Evolutionary conservation across 2,888 invertebrate species (phyloP), one percentile per base, ranked within the genome.

Genomic region (Eucera pruinosa): DNA sequence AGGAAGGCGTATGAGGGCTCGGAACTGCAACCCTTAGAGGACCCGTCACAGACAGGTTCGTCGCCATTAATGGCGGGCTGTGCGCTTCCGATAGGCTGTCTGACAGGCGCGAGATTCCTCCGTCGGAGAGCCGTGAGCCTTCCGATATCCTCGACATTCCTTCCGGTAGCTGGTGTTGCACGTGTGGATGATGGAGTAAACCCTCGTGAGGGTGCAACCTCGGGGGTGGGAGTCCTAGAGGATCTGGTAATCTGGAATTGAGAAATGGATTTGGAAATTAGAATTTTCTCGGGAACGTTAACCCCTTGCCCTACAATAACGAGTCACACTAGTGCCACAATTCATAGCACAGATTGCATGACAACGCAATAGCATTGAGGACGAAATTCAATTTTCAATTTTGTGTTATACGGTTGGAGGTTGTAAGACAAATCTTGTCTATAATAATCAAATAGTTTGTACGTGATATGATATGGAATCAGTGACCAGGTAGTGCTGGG

Each of bases 1-100:
- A 92, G 47, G 92, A 92, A n/a, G 92, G 92, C 33, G 92, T 92
- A 76, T 92, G 92, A 3, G 92, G 92, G 72, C 91, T 91, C 36
- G 92, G 92, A 0, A 92, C 92, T 0, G 92, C 90, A 27, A 92
- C 92, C 79, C 91, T 87, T 50, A 92, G 69, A 11, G 92, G 92
- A 60, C 91, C 92, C 78, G 91, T 91, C 33, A 92, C 91, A 68
- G 92, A 89, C 30, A 92, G 87, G 82, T 92, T 92, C 76, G 92
- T 92, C 70, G 92, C 91, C 58, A 92, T 91, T 75, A 92, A 74
- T 15, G 92, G 92, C 30, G 92, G 92, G 85, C 92, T 92, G 85
- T 92, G 92, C 39, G 91, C 91, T 74, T 91, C 91, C 76, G 91
- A 91, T 48, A 92, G 84, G 73, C 92, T 92, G 81, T 92, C 92